Conservation (phyloP, 2,888 invertebrate species). For the Tenthredo scrophulariae region DNA sequence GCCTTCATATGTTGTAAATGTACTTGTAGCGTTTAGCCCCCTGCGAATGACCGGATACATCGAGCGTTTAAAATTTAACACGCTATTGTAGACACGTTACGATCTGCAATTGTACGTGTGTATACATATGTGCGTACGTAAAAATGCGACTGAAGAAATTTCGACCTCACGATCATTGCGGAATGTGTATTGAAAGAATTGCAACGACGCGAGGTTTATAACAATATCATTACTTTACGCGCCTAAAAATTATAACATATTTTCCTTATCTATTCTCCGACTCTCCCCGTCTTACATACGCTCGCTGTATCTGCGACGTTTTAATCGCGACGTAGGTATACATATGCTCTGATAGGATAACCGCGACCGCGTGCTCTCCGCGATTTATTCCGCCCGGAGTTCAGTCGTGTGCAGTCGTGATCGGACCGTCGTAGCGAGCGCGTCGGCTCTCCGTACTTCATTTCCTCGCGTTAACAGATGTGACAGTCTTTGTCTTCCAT, state of each 20-base stretch:
- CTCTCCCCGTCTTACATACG: neutral
- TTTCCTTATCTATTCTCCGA: neutral
- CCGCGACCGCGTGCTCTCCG: slow-evolving; percentile 16
- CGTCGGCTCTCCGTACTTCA: neutral
- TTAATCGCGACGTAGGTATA: neutral
- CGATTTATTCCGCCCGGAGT: neutral
- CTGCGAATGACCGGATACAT: slow-evolving; percentile 36
- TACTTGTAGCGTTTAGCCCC: slow-evolving; percentile 16
- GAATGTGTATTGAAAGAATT: neutral
- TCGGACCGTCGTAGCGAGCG: slow-evolving; percentile 13
- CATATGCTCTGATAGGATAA: neutral
- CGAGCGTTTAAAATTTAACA: slow-evolving; percentile 44
- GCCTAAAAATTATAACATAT: neutral
- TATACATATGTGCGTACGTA: neutral
- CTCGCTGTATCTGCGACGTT: neutral
- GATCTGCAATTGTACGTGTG: neutral
- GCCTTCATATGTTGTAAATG: neutral
- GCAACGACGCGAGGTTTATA: neutral
- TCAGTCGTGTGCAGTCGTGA: slow-evolving; percentile 36
- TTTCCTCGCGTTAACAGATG: slow-evolving; percentile 19
- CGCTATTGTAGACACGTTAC: slow-evolving; percentile 35
- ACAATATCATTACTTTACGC: neutral
- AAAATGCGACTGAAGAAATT: neutral
- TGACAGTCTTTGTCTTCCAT: slow-evolving; percentile 32
- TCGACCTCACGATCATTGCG: neutral